phyloP scores from a whole-genome alignment of 2,113 vertebrate genomes.

The Podocnemis expansa region DNA sequence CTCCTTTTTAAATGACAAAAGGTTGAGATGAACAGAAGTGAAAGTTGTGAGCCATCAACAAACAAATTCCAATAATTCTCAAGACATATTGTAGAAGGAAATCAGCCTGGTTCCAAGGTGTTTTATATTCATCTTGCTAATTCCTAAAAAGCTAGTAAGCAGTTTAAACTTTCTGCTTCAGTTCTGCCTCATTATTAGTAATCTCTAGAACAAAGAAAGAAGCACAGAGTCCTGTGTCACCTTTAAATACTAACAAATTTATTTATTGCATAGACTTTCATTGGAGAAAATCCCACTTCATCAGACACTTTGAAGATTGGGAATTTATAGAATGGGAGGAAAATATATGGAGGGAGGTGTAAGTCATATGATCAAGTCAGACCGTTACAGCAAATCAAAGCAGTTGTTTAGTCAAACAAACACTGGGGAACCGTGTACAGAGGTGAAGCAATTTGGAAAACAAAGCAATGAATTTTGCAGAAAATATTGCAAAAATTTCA shows the following conservation, averaged over 20 bases:
- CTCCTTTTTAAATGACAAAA: not conserved
- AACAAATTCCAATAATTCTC: not conserved
- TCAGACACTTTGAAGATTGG: too few relatives aligned
- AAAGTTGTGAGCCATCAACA: not conserved
- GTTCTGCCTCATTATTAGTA: not conserved
- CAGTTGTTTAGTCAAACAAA: too few relatives aligned
- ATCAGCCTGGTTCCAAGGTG: too few relatives aligned
- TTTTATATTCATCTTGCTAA: fast-evolving
- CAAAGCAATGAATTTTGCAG: not conserved
- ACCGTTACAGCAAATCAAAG: too few relatives aligned
- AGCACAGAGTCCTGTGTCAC: too few relatives aligned
- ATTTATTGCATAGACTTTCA: too few relatives aligned
- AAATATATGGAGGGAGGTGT: too few relatives aligned
- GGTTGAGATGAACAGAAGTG: not conserved
- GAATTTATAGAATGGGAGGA: too few relatives aligned
- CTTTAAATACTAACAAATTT: too few relatives aligned
- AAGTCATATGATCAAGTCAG: too few relatives aligned
- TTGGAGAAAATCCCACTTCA: too few relatives aligned
- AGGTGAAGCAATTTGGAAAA: not conserved
- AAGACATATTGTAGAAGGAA: not conserved
- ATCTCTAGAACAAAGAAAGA: not conserved
- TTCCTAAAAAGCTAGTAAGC: not conserved
- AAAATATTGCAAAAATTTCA: not conserved
- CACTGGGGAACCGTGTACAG: too few relatives aligned
- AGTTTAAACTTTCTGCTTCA: not conserved